Conservation (phyloP, 2,888 invertebrate species). For the Phorcus lineatus region DNA sequence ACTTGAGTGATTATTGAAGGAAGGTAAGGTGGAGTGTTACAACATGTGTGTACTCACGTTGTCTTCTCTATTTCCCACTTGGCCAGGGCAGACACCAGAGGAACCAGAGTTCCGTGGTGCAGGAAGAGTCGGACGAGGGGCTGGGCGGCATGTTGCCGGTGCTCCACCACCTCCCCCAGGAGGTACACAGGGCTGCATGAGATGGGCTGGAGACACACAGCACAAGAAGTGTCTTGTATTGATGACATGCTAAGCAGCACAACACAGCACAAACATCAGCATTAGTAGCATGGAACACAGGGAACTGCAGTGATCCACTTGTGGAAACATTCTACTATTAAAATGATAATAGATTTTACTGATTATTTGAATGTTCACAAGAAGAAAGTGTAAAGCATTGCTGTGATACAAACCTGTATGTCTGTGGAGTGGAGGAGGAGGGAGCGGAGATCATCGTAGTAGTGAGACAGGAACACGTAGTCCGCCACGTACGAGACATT, state of each 20-base stretch:
- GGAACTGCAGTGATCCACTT: too few species aligned
- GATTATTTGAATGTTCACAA: too few species aligned
- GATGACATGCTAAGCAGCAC: too few species aligned
- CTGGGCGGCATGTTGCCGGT: conserved; percentile 92
- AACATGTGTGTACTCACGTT: conserved; percentile 80
- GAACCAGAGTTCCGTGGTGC: conserved; percentile 89
- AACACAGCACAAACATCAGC: too few species aligned
- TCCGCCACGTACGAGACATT: conserved; percentile 92
- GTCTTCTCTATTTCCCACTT: conserved; percentile 92
- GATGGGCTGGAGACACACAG: conserved; percentile 61
- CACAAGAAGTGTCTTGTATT: too few species aligned
- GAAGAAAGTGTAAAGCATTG: too few species aligned
- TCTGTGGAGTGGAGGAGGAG: conserved; percentile 85
- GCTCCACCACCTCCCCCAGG: conserved; percentile 89
- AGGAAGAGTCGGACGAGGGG: conserved; percentile 90
- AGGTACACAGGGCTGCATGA: conserved; percentile 78
- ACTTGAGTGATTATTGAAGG: too few species aligned
- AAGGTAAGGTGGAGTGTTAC: too few species aligned
- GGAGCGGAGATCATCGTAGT: conserved; percentile 86
- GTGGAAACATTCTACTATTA: too few species aligned
- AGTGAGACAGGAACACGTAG: conserved; percentile 89
- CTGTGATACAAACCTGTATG: conserved; percentile 81
- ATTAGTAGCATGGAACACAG: too few species aligned
- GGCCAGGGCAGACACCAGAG: conserved; percentile 88
- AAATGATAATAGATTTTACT: too few species aligned